Evolutionary conservation across 35 echinoderm and acorn worm genomes (phyloP), one percentile per base, ranked within the genome.

Genomic region (Apostichopus parvimensis): DNA sequence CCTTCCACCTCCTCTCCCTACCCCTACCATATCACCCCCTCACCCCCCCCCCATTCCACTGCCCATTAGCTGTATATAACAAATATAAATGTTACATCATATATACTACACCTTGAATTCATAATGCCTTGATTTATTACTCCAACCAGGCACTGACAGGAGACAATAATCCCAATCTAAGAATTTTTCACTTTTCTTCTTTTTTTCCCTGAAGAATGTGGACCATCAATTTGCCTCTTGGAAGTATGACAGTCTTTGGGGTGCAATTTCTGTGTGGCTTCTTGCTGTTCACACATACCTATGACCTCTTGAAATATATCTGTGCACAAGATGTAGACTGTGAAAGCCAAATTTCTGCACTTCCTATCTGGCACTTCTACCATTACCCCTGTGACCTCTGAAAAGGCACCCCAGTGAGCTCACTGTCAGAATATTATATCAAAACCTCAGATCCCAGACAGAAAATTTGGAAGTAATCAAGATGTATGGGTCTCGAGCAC

Each of bases 401-500:
- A 20, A 25, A 84, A 59, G 81, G 81, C 57, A 84, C 81, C 81
- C 81, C 54, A 58, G 56, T 84, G 81, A 84, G 9, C 81, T 84
- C 81, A 84, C 71, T 75, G 81, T 84, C 81, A 84, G 57, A 84
- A 21, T 59, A 25, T 58, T 84, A 84, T 58, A 58, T 84, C 81
- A 84, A 84, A 84, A 84, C 81, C 81, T 58, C 81, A 84, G 52
- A 60, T 8, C 55, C 55, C 17, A 58, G 81, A 59, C 54, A 59
- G 18, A 84, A 84, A 84, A 84, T 84, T 84, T 84, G 81, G 81
- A 84, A 84, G 57, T 84, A 84, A 84, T 84, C 81, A 84, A 75
- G 11, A 75, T 75, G 71, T 75, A 18, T 68, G 64, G 11, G 34
- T 45, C 34, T 45, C 34, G 34, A 45, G 34, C 34, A 45, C 18